Evolutionary conservation across 2,113 vertebrate species (phyloP), one percentile per base, ranked within the genome.

Genomic region (Calidris pygmaea): DNA sequence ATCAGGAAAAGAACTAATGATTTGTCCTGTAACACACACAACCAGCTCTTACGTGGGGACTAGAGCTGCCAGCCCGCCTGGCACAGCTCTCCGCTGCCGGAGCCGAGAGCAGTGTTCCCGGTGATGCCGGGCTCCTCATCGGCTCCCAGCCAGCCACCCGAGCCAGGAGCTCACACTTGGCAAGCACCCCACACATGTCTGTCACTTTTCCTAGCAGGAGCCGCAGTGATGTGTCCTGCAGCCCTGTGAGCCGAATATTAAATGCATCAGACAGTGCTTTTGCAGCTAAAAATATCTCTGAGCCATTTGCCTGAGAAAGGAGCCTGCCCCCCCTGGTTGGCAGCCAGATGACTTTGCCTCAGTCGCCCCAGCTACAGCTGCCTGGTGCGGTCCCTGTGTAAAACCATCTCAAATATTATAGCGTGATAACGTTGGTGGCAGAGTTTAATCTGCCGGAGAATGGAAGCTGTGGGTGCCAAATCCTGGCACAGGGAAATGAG

Each of bases 251-350:
- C 23, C 1, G 2, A 83, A 74, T 50, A 22, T 27, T 82, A 80
- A 94, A 90, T 67, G 74, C 91, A 91, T 68, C 94, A 96, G 94
- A 93, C 62, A 87, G 74, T 30, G 71, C 23, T 43, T 85, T 72
- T 73, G 76, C 41, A 23, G 74, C 86, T 96, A 92, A 96, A 96
- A 96, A 95, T 95, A 94, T 50, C 32, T 0, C 53, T 0, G 3
- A 95, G 83, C 56, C 68, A 81, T 90, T 90, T 92, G 90, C 85
- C 86, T 74, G 76, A 75, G 72, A 92, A 88, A 78, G 68, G 32
- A 93, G 37, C 37, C 47, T 62, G 70, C 9, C 24, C 35, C 62
- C 39, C 70, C 47, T 37, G 66, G 65, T 71, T 85, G 73, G 76
- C 55, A 88, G 74, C 59, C 81, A 89, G 53, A 21, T 1, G 20